Base-by-base conservation (phyloP, 2,888 invertebrate genomes). In the Emesis russula region DNA sequence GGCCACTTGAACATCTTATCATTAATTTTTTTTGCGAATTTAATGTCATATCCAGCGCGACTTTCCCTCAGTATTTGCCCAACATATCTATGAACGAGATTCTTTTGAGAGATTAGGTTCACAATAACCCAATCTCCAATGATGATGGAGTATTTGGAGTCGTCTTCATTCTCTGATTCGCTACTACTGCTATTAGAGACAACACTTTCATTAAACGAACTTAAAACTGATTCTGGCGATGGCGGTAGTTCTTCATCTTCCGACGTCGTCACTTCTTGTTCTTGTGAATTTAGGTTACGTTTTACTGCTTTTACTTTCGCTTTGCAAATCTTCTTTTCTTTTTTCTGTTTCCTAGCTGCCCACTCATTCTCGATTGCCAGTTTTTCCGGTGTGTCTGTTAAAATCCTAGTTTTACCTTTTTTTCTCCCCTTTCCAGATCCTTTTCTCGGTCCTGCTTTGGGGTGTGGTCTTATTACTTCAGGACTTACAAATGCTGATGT, bases 1-100 rank as follows among this genome's bases (percentile, higher is more conserved):
- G 95, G 93, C 94, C 95, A 94, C 83, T 94, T 93, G 74, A 94
- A 93, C n/a, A 36, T 75, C 11, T 38, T 74, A n/a, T 94, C 91
- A 74, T 81, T 71, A 73, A 88, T 88, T 90, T 91, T 93, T 90
- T 94, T 93, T 70, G 92, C 92, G 71, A 92, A 94, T 90, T 93
- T 93, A n/a, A 93, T 77, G 33, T 90, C 88, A 15, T 81, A 85
- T 63, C 92, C 84, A 68, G 91, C 86, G 41, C 80, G 38, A 74
- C 48, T 18, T 53, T 86, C 89, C n/a, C 80, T 91, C 53, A 89
- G 48, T 36, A 93, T 75, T 82, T 93, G 94, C 9, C 92, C 93
- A 53, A 94, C 94, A 86, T 92, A 93, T 70, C 91, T 81, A 81
- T 93, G 93, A 44, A 87, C 81, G n/a, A 92, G 44, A 81, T 91